Evolutionary conservation across 2,888 invertebrate genomes (phyloP), one percentile per base, ranked within the genome.

Genomic region (Colletes collaris): DNA sequence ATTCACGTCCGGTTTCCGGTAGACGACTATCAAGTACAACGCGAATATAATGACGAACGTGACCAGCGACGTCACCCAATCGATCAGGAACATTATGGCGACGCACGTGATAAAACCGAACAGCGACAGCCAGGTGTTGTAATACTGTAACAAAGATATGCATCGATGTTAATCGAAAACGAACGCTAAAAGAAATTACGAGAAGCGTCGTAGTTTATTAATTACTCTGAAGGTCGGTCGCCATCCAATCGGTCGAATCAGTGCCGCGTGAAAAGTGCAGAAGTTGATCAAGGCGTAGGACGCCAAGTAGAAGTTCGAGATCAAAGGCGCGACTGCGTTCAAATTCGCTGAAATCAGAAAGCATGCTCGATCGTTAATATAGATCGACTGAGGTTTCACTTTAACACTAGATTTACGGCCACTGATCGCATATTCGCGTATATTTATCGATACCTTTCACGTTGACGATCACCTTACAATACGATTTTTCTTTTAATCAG

Each of bases 221-320:
- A 93, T 94, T 94, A 97, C 97, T 93, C 95, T 96, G 93, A 97
- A 98, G 3, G 97, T 97, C 71, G 97, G 97, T 81, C 97, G 94
- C 97, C 97, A 97, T n/a, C 97, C 97, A 27, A 97, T 94, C 0
- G 97, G 97, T 78, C 97, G 96, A 40, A 98, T 96, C 55, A 98
- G 94, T 0, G 97, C 97, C 4, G 98, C 98, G 93, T 98, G 98
- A 94, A 98, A 98, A 40, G 98, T 98, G 92, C 98, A 98, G 94
- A 98, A 98, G 94, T 98, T 98, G 90, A 98, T 98, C 79, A 98
- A 95, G 19, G 98, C 98, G 92, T 98, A 98, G 2, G 98, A 98
- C 0, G 98, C 98, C 92, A 98, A 94, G 93, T 98, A 98, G 93
- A 98, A 98, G 91, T 97, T 98, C n/a, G 98, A 98, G 88, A 98